A percentile compares a stretch with the other conserved stretches of the same genome.
These are phyloP conservation scores for Petrolisthes cinctipes DNA, from an alignment of 2,888 invertebrate species.

Conservation along the genomic window DNA sequence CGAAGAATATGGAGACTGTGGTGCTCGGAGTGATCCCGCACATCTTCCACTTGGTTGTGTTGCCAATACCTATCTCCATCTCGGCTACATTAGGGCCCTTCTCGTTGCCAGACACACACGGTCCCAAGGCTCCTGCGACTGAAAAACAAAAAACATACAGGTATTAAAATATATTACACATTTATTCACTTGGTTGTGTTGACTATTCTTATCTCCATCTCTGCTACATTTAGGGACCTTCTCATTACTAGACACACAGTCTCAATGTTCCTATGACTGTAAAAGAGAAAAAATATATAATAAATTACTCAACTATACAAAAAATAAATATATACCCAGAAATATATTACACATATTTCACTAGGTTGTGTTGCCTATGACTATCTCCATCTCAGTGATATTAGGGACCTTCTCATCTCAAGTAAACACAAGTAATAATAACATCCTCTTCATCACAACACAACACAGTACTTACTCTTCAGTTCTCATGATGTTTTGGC, in stretches of 20 bases:
- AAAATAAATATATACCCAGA: neutral
- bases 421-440: neutral
- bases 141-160: conserved; percentile 35
- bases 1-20: conserved; percentile 94
- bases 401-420: conserved; percentile 87
- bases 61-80: conserved; percentile 96
- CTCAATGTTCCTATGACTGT: neutral
- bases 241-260: neutral
- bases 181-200: neutral
- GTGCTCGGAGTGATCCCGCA: conserved; percentile 93
- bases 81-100: conserved; percentile 95
- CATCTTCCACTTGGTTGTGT: conserved; percentile 98
- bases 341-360: conserved; percentile 89
- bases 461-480: too few species aligned
- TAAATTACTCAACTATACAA: neutral
- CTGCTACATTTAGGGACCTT: neutral
- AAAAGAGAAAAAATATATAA: neutral
- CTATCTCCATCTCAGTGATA: conserved; percentile 97
- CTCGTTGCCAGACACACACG: conserved; percentile 92
- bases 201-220: neutral
- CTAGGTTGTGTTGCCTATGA: conserved; percentile 96
- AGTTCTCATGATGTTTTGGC: neutral
- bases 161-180: neutral
- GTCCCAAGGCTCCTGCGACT: conserved; percentile 95
- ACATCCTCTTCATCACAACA: too few species aligned